Evolutionary conservation across 2,888 invertebrate genomes (phyloP).

Genomic region (Ophion slaviceki): DNA sequence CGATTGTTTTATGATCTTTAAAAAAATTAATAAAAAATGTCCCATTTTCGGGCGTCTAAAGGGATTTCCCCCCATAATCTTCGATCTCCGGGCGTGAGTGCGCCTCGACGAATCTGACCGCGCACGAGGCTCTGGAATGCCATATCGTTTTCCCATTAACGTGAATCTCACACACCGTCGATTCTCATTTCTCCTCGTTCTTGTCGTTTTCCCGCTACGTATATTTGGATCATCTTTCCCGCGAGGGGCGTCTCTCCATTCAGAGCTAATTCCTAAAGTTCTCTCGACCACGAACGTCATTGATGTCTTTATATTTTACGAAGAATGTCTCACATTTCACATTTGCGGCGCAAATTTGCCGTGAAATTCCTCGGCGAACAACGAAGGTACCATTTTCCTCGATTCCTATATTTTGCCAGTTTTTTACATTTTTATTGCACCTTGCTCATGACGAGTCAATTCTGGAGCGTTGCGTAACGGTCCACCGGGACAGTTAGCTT

Average conservation of each 20-base stretch:
- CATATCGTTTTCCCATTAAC: conserved; percentile 58
- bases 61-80: conserved; percentile 58
- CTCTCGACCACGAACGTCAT: not conserved
- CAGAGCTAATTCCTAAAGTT: too few relatives aligned
- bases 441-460: conserved; percentile 40
- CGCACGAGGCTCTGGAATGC: conserved; percentile 14
- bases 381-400: conserved; percentile 31
- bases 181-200: conserved; percentile 21
- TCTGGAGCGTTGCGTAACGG: conserved; percentile 37
- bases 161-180: conserved; percentile 28
- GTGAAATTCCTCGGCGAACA: conserved; percentile 5
- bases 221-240: too few relatives aligned
- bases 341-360: not conserved
- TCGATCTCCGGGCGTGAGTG: conserved; percentile 68
- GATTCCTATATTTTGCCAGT: conserved; percentile 19
- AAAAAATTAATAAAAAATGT: too few relatives aligned
- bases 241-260: too few relatives aligned
- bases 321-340: conserved; percentile 32
- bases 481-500: conserved; percentile 39
- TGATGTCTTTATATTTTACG: conserved; percentile 19
- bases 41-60: not conserved
- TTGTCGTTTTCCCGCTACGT: too few relatives aligned
- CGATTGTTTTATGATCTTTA: too few relatives aligned
- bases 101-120: conserved; percentile 66
- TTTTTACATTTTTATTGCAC: not conserved